Base-by-base conservation (phyloP, 2,113 vertebrate genomes). In the Murina feae region DNA sequence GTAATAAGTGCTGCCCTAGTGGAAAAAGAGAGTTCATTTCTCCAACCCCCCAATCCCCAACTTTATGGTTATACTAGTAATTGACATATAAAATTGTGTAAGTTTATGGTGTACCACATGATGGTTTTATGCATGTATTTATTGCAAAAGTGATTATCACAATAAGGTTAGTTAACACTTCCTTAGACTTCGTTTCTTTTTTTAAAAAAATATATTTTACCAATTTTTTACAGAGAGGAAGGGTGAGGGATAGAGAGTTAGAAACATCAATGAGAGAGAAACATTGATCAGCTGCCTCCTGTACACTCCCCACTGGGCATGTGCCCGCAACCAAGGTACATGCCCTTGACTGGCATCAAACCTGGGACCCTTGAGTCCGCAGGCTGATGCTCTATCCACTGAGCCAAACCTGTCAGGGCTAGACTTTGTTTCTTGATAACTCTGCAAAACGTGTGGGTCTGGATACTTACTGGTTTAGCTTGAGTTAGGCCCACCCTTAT, bases 21-120 rank as follows among this genome's bases (percentile, higher is more conserved):
- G n/a, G 72, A 12, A 88, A 82, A 60, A 83, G 42, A 32, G 35
- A 32, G 18, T 60, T 81, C 58, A 5, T 81, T 71, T n/a, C 49
- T 30, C 28, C 58, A 4, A 25, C 10, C 25, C 42, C 18, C 1
- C 4, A 6, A 5, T 11, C 1, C 2, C 13, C 6, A 32, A 51
- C 65, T 35, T 63, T 78, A 21, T 39, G 0, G 51, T 2, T 79
- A 28, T 11, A 60, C 58, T 60, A 12, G 25, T 60, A 58, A 69
- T 51, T 28, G 71, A 71, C 30, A 35, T 5, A 20, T 11, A 39
- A 30, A 6, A 20, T 28, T 7, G 79, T 84, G 16, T 79, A 79
- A 85, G n/a, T 71, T 89, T 60, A 51, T 90, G 80, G n/a, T n/a
- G 21, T 71, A n/a, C 28, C 44, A 39, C 42, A 6, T 30, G 93